Conservation (phyloP, 2,888 invertebrate genomes). For the Drymonia ruficornis region DNA sequence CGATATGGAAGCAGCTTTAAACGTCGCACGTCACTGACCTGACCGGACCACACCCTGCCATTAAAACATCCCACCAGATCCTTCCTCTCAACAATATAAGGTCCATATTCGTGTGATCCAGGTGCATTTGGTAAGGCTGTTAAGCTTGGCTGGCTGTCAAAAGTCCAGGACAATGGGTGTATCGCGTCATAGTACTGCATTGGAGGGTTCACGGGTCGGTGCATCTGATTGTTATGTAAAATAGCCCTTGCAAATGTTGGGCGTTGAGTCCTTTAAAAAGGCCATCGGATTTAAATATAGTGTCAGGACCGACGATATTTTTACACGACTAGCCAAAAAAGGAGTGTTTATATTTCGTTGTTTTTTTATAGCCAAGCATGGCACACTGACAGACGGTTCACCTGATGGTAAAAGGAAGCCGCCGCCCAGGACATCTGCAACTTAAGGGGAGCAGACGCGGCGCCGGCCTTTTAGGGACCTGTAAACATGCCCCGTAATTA, state of each 20-base stretch:
- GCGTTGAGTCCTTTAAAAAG: constrained; percentile 1
- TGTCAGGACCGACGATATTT: too few species aligned
- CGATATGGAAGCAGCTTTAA: constrained; percentile 30
- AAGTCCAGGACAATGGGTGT: constrained; percentile 59
- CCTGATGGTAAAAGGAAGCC: too few species aligned
- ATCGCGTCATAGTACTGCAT: constrained; percentile 51
- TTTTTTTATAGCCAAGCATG: too few species aligned
- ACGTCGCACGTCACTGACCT: constrained; percentile 49
- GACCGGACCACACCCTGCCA: constrained; percentile 23
- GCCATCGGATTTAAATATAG: background rate
- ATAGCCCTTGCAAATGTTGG: constrained; percentile 21
- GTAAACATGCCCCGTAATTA: too few species aligned
- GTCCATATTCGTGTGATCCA: constrained; percentile 26
- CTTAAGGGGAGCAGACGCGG: too few species aligned
- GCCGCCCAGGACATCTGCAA: too few species aligned
- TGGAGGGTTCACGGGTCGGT: constrained; percentile 54
- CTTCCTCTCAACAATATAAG: constrained; percentile 21
- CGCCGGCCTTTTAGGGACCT: too few species aligned
- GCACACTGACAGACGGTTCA: too few species aligned
- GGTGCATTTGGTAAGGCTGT: constrained; percentile 30
- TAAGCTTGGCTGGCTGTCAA: constrained; percentile 62
- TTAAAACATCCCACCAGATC: constrained; percentile 12
- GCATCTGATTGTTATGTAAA: constrained; percentile 53
- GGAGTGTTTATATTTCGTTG: too few species aligned
- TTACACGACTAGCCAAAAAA: too few species aligned